Evolutionary conservation across 2,113 vertebrate species (phyloP), one percentile per base, ranked within the genome.

Genomic region (Heteronetta atricapilla): DNA sequence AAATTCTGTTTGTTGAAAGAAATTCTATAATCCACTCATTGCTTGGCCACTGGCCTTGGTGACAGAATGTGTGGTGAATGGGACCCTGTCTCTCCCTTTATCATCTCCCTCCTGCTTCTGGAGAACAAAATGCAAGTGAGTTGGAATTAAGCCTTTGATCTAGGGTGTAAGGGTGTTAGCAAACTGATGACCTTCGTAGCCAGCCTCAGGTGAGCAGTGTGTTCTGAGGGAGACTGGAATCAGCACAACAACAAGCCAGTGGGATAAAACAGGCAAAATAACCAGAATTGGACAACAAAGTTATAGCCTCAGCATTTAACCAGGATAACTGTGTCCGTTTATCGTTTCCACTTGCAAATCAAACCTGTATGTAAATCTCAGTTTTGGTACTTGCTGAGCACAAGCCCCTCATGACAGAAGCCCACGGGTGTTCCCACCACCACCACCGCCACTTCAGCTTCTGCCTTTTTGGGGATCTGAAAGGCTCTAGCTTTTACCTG

Each of bases 341-440:
- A 58, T 31, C 31, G n/a, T 20, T 82, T 68, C 36, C 34, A 73
- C 16, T 56, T 55, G 62, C 62, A 29, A 74, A 67, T 42, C 46
- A 69, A 74, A 59, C 0, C 50, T 56, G 11, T 18, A 42, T 0
- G 0, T 15, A 81, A 67, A 81, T 66, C 40, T 38, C 75, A 46
- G 5, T 26, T 88, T 86, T 75, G 59, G 58, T 18, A 33, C 10
- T 23, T 50, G 18, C 46, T 12, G 2, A 86, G 42, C 29, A 52
- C 5, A 25, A 86, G 84, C 1, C 31, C 25, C 68, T 81, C 20
- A 10, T 10, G 16, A 63, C 1, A 1, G 20, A 34, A 79, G 53
- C 8, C 36, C 50, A 10, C 8, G 50, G 59, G 46, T 88, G 14
- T 2, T 36, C 31, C 60, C 66, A 88, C 29, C 9, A 42, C 5